These are phyloP conservation scores for Idaea dimidiata DNA, from an alignment of 2,888 invertebrate species.

Conservation along the genomic window DNA sequence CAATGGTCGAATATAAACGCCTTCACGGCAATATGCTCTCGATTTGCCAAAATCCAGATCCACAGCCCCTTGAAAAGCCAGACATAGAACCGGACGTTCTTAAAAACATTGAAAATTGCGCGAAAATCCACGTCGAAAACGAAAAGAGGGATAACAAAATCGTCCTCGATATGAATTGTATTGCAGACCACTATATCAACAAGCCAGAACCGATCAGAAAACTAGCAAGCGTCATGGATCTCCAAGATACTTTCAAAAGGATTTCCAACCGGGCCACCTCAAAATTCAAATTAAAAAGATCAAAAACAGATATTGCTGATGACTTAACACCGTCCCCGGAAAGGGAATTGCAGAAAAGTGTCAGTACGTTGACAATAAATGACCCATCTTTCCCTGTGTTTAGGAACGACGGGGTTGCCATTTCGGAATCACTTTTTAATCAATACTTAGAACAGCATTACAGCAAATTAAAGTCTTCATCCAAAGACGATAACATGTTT, in stretches of 20 bases:
- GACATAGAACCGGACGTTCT: conserved; percentile 62
- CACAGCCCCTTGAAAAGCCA: conserved; percentile 74
- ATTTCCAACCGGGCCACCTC: conserved; percentile 80
- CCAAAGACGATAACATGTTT: conserved; percentile 70
- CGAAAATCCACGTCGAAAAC: conserved; percentile 52
- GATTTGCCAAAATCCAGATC: conserved; percentile 85
- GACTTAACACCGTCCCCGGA: conserved; percentile 56
- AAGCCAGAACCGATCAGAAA: conserved; percentile 72
- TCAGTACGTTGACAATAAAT: conserved; percentile 85
- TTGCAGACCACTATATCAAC: conserved; percentile 73
- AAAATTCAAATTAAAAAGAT: conserved; percentile 71
- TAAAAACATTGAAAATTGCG: conserved; percentile 60
- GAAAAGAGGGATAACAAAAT: conserved; percentile 64
- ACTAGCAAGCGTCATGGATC: conserved; percentile 82
- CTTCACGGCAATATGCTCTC: conserved; percentile 87
- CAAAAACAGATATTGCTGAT: conserved; percentile 48
- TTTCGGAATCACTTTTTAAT: conserved; percentile 86
- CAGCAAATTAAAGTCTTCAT: conserved; percentile 72
- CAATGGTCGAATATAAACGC: conserved; percentile 88
- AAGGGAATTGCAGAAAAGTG: conserved; percentile 50
- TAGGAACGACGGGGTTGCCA: conserved; percentile 86
- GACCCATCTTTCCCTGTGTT: conserved; percentile 91
- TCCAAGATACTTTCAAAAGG: conserved; percentile 82
- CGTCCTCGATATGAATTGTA: conserved; percentile 63
- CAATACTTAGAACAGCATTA: conserved; percentile 85